Conservation (phyloP, 2,797 vertebrate genomes). For the Zonotrichia albicollis region DNA sequence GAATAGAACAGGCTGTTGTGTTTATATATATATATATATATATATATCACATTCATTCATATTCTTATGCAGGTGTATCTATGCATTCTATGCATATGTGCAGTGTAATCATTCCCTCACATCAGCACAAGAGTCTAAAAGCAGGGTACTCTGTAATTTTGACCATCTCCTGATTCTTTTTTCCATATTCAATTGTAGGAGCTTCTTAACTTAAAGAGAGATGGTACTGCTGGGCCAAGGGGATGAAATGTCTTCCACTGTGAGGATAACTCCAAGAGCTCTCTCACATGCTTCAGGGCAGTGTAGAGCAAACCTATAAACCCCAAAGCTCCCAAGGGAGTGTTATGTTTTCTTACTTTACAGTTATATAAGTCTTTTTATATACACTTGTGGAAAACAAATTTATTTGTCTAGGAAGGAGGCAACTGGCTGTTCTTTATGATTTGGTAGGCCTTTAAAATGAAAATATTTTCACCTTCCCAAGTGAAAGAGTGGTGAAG, state of each 20-base stretch:
- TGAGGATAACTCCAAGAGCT: background rate
- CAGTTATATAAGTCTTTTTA: background rate
- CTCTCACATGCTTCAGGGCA: background rate
- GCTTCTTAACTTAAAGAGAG: background rate
- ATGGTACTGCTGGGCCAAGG: background rate
- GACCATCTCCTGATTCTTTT: background rate
- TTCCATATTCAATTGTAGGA: accelerated
- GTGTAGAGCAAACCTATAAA: background rate
- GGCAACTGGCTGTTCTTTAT: background rate
- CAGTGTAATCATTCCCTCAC: background rate
- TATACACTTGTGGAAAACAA: background rate
- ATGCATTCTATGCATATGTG: background rate
- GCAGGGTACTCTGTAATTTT: background rate
- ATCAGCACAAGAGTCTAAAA: background rate
- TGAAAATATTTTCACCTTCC: background rate
- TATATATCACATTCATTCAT: background rate
- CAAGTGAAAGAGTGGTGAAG: background rate
- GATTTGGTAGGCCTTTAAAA: background rate
- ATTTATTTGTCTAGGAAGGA: background rate
- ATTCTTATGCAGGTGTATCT: background rate
- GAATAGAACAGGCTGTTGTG: background rate
- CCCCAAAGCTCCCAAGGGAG: background rate
- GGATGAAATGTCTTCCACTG: background rate
- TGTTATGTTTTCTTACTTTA: background rate
- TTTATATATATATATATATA: background rate